Percentiles rank a stretch among this genome's conserved stretches.
Conservation (phyloP, 2,797 vertebrate species). For the Cossypha dichroa region DNA sequence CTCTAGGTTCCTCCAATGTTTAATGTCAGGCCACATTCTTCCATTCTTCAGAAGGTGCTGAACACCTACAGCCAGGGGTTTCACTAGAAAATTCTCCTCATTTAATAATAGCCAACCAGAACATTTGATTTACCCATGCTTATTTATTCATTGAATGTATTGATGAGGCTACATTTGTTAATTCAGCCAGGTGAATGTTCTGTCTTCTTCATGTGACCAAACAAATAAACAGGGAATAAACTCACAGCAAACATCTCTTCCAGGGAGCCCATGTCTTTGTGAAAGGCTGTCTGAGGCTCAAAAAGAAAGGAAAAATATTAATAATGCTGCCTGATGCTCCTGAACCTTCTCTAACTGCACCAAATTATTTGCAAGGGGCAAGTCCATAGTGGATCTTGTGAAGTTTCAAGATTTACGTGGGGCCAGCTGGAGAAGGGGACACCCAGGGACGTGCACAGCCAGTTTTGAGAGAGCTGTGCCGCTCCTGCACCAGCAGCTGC, state of each 20-base stretch:
- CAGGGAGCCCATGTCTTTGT: background rate
- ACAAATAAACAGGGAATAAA: background rate
- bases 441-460: background rate
- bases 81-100: background rate
- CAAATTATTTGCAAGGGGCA: background rate
- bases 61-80: background rate
- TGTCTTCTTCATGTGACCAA: background rate
- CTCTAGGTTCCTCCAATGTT: background rate
- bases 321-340: background rate
- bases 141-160: background rate
- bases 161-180: background rate
- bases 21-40: background rate
- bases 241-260: background rate
- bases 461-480: accelerated
- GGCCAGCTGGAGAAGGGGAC: background rate
- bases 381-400: accelerated
- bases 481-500: background rate
- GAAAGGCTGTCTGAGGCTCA: background rate
- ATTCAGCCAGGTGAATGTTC: background rate
- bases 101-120: background rate
- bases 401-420: background rate
- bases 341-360: background rate
- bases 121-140: background rate
- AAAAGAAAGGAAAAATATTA: background rate
- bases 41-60: background rate